Evolutionary conservation across 1,140 invertebrate species (phyloP).

Genomic region (Caenorhabditis brenneri): DNA sequence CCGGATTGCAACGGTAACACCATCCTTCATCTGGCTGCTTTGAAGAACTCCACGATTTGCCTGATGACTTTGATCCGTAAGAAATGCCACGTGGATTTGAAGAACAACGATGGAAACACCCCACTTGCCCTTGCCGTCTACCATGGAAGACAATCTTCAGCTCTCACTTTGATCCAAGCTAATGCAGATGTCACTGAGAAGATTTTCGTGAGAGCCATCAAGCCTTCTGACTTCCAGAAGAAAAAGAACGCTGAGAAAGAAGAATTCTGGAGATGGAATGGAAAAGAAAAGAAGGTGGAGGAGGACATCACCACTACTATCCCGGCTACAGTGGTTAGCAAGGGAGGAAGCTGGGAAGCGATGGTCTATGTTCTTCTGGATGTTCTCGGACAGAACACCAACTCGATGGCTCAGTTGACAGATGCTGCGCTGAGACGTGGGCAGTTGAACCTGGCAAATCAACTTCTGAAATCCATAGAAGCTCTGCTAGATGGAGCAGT

Average conservation of each 20-base stretch:
- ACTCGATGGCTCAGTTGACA: not conserved
- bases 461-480: constrained; percentile 71
- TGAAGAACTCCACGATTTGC: constrained; percentile 73
- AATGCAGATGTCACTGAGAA: constrained; percentile 48
- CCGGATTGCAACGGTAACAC: constrained; percentile 71
- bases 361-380: constrained; percentile 56
- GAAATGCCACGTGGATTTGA: constrained; percentile 70
- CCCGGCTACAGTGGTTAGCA: constrained; percentile 49
- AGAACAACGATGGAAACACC: constrained; percentile 73
- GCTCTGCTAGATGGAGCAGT: constrained; percentile 32
- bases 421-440: constrained; percentile 71
- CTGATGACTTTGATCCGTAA: constrained; percentile 72
- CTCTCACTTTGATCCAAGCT: constrained; percentile 57
- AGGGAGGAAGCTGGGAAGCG: constrained; percentile 52
- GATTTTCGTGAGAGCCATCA: not conserved
- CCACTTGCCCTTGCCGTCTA: constrained; percentile 73
- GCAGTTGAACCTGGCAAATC: constrained; percentile 72
- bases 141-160: constrained; percentile 71
- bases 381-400: constrained; percentile 51
- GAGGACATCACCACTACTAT: constrained; percentile 15
- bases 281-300: constrained; percentile 12
- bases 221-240: not conserved
- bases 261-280: constrained; percentile 37
- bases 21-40: constrained; percentile 73
- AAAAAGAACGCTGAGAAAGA: not conserved